phyloP scores from a whole-genome alignment of 2,888 invertebrate genomes.

The Nesidiocoris tenuis region DNA sequence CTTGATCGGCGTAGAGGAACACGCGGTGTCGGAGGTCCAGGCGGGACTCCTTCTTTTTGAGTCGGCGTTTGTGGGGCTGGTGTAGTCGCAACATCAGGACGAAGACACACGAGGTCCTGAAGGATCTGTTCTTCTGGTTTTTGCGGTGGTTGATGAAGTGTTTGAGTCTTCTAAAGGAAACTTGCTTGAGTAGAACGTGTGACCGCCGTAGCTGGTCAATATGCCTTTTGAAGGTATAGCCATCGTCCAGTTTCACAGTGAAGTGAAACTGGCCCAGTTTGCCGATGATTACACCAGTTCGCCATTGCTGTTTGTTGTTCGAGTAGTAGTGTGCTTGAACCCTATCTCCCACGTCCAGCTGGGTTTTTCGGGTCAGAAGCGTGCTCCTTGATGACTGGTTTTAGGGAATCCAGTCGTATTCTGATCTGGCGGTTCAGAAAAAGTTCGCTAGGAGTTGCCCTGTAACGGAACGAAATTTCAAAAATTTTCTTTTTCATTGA shows the following conservation, averaged over 20 bases:
- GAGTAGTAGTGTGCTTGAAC: slow-evolving; percentile 2
- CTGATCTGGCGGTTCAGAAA: slow-evolving; percentile 8
- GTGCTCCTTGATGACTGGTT: background rate
- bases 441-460: background rate
- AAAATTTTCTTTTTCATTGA: no score
- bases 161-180: no score
- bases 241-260: background rate
- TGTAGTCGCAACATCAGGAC: no score
- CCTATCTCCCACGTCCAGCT: background rate
- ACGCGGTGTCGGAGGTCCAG: no score
- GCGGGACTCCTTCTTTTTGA: no score
- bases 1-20: no score
- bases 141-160: no score
- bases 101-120: no score
- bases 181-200: background rate
- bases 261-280: slow-evolving; percentile 11
- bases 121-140: no score
- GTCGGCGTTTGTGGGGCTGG: no score
- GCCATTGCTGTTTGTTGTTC: slow-evolving; percentile 13
- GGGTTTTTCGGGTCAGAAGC: background rate
- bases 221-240: background rate
- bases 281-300: background rate
- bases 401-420: slow-evolving; percentile 3
- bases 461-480: no score
- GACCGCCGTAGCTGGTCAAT: slow-evolving; percentile 11